These are phyloP conservation scores for Psittacula cyanocephala DNA, from an alignment of 2,113 vertebrate genomes.

Conservation along the genomic window DNA sequence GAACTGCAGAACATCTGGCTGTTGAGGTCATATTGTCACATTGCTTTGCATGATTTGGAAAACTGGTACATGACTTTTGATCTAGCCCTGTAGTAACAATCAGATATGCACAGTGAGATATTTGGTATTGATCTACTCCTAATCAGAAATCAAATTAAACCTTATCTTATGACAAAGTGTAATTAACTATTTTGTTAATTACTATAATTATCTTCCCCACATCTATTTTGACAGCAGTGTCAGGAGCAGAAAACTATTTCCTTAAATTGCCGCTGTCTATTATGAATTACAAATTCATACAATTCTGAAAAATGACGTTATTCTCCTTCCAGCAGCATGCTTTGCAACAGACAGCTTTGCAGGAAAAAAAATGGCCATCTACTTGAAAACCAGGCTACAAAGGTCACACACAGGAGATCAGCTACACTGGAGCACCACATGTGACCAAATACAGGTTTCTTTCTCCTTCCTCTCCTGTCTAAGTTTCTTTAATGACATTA, in stretches of 20 bases:
- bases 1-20: not conserved
- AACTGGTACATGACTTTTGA: not conserved
- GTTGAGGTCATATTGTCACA: not conserved
- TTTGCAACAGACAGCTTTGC: conserved; percentile 46
- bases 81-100: conserved; percentile 26
- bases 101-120: conserved; percentile 30
- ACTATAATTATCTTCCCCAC: conserved; percentile 68
- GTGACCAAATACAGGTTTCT: not conserved
- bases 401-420: conserved; percentile 48
- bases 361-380: conserved; percentile 50
- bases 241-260: conserved; percentile 70
- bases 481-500: not conserved
- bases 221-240: conserved; percentile 74
- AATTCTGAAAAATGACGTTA: conserved; percentile 73
- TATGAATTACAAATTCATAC: conserved; percentile 76
- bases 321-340: conserved; percentile 60
- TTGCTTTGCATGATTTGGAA: not conserved
- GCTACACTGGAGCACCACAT: not conserved
- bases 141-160: conserved; percentile 73
- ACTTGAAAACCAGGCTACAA: conserved; percentile 56
- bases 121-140: conserved; percentile 68
- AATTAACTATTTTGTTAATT: conserved; percentile 79
- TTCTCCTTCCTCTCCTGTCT: not conserved
- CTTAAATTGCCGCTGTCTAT: conserved; percentile 70
- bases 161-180: conserved; percentile 70